Conservation (phyloP, 2,797 vertebrate species). For the Hippocampus kuda region DNA sequence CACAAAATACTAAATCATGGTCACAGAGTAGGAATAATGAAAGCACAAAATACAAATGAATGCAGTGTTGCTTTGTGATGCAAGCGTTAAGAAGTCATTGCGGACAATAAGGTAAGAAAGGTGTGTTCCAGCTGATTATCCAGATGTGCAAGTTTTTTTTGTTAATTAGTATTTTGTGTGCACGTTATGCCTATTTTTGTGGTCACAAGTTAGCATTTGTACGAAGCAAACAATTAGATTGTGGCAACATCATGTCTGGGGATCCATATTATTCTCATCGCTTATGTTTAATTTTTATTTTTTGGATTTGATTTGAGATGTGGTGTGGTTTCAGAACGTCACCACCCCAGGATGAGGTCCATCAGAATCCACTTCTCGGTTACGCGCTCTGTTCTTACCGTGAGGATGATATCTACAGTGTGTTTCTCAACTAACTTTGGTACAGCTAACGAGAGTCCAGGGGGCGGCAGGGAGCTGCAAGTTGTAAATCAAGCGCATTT, state of each 20-base stretch:
- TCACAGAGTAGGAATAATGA: no score
- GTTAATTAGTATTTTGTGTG: no score
- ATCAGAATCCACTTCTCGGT: neutral
- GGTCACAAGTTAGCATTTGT: no score
- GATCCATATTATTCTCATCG: neutral
- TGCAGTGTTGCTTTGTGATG: no score
- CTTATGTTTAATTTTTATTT: neutral
- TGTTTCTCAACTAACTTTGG: neutral
- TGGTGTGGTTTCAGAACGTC: neutral
- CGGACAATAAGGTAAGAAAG: no score
- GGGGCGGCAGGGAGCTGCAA: neutral
- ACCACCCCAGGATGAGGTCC: neutral
- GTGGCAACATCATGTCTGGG: neutral
- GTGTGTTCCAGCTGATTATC: no score
- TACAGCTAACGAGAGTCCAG: neutral
- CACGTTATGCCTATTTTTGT: no score
- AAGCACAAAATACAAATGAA: no score
- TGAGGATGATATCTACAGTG: constrained; percentile 5
- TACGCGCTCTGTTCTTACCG: neutral
- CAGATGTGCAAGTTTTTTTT: no score
- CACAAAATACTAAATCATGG: no score
- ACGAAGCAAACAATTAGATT: no score
- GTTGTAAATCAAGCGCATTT: neutral
- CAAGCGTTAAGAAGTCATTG: no score
- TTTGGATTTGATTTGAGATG: neutral